Percentiles rank a stretch among this genome's conserved stretches.
Conservation (phyloP, 2,113 vertebrate genomes). For the Vulpes lagopus region DNA sequence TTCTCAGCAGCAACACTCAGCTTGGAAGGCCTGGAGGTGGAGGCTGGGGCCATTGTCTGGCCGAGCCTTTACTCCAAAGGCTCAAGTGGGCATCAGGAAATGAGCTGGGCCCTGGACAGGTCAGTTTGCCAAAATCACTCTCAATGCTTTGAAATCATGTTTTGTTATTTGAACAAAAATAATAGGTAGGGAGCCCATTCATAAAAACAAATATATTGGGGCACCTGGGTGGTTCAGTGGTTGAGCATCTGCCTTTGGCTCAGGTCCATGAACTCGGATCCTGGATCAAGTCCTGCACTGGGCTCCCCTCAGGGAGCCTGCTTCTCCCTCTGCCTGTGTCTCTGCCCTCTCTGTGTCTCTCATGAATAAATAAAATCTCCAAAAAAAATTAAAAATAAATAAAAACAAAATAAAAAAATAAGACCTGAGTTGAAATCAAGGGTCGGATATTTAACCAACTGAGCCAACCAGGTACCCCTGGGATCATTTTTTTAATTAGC, state of each 20-base stretch:
- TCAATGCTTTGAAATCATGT: slow-evolving; percentile 50
- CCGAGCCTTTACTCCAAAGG: slow-evolving; percentile 27
- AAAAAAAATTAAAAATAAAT: too few relatives aligned
- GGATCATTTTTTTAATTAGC: neutral
- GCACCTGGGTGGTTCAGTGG: too few relatives aligned
- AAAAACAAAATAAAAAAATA: too few relatives aligned
- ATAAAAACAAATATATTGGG: neutral
- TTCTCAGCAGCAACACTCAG: neutral
- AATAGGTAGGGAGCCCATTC: slow-evolving; percentile 20
- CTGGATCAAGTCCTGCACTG: too few relatives aligned
- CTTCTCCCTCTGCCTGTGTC: too few relatives aligned
- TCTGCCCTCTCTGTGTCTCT: too few relatives aligned
- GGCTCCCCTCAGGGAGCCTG: too few relatives aligned
- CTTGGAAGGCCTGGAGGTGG: neutral
- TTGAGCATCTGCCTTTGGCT: too few relatives aligned
- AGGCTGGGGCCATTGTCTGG: neutral
- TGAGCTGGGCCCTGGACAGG: slow-evolving; percentile 22
- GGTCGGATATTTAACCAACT: neutral
- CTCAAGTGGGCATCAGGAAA: slow-evolving; percentile 10
- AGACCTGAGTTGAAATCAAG: neutral
- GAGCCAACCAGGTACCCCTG: neutral
- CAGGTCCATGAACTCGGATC: too few relatives aligned
- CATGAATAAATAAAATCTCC: too few relatives aligned
- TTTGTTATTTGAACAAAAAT: neutral
- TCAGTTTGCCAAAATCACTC: slow-evolving; percentile 57